Conservation (phyloP, 2,888 invertebrate species). For the Chironomus riparius region DNA sequence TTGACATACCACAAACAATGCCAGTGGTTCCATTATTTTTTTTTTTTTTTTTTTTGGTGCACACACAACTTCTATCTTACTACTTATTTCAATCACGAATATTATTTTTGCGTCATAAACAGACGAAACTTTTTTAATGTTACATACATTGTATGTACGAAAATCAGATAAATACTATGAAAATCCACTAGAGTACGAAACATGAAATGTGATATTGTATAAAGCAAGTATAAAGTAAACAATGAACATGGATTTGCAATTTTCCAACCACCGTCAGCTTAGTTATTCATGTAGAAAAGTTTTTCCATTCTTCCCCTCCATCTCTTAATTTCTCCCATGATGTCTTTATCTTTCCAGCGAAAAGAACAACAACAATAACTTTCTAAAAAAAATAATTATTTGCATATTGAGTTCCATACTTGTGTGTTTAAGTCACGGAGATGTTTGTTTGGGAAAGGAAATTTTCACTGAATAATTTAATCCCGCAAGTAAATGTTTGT, state of each 20-base stretch:
- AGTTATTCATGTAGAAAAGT: not conserved
- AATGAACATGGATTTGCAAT: conserved; percentile 24
- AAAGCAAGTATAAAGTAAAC: not conserved
- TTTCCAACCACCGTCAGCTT: conserved; percentile 11
- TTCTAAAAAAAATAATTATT: not conserved
- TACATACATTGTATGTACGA: not conserved
- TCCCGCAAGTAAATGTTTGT: too few species aligned
- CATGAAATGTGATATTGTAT: not conserved
- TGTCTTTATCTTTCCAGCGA: not conserved
- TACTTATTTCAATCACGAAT: not conserved
- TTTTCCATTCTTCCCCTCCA: not conserved
- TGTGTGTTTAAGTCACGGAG: too few species aligned
- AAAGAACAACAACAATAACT: not conserved
- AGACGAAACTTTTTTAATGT: not conserved
- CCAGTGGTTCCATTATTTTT: not conserved
- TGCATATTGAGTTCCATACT: too few species aligned
- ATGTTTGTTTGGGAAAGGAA: too few species aligned
- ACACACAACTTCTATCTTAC: too few species aligned
- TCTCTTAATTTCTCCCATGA: conserved; percentile 12
- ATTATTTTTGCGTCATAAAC: too few species aligned
- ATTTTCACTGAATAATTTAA: not conserved
- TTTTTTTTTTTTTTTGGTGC: too few species aligned
- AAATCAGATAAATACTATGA: not conserved
- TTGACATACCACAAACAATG: not conserved
- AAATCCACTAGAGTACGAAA: not conserved